phyloP scores from a whole-genome alignment of 92 coral and sea anemone genomes.

The Metridium senile region DNA sequence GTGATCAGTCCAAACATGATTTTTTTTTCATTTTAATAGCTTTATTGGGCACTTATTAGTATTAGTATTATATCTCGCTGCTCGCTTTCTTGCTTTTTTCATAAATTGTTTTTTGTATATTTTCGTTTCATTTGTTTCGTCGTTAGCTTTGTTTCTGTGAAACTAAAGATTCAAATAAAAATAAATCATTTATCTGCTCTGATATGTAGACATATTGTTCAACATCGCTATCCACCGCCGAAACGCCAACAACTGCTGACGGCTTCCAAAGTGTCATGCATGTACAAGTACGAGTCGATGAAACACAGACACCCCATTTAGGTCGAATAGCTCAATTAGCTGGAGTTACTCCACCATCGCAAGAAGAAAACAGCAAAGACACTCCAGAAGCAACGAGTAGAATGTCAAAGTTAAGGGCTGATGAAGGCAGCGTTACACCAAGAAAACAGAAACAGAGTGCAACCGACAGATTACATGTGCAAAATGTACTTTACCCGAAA shows the following conservation, averaged over 20 bases:
- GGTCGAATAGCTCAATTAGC: conserved; percentile 83
- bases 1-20: too few species aligned
- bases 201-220: conserved; percentile 88
- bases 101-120: too few species aligned
- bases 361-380: conserved; percentile 36
- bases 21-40: too few species aligned
- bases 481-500: not conserved
- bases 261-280: conserved; percentile 70
- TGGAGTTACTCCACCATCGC: conserved; percentile 82
- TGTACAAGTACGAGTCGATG: conserved; percentile 90
- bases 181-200: too few species aligned
- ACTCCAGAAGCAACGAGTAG: conserved; percentile 46
- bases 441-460: conserved; percentile 18
- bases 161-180: not conserved
- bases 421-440: conserved; percentile 31
- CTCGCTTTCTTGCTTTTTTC: too few species aligned
- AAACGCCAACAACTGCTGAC: conserved; percentile 58
- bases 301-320: conserved; percentile 65
- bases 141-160: too few species aligned
- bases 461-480: too few species aligned
- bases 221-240: conserved; percentile 45
- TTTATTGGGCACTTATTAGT: too few species aligned
- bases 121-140: too few species aligned
- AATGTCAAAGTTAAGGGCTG: conserved; percentile 43
- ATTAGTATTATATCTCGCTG: too few species aligned